Evolutionary conservation across 2,797 vertebrate species (phyloP).

Genomic region (Parotocinclus haroldoi): DNA sequence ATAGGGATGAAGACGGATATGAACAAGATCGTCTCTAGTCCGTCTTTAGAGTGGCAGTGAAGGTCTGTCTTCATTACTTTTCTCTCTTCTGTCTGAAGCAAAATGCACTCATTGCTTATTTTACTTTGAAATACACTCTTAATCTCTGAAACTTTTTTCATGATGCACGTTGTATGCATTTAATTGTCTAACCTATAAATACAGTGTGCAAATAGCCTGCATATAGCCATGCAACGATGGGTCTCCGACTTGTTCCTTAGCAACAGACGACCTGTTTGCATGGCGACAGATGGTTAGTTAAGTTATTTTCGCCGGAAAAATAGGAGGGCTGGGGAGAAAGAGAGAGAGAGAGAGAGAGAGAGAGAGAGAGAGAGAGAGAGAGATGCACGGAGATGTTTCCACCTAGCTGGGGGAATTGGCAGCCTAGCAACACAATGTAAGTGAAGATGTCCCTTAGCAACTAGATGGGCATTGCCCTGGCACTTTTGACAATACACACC

Average conservation of each 20-base stretch:
- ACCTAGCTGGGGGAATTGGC: slow-evolving; percentile 71
- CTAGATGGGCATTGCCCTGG: slow-evolving; percentile 58
- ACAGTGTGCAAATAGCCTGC: slow-evolving; percentile 21
- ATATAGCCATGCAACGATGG: slow-evolving; percentile 38
- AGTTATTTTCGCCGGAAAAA: slow-evolving; percentile 77
- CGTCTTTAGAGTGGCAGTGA: background rate
- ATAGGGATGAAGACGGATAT: background rate
- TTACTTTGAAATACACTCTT: no score
- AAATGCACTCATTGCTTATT: background rate
- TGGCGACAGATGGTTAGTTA: slow-evolving; percentile 76
- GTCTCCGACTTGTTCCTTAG: slow-evolving; percentile 73
- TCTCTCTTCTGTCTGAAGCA: background rate
- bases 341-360: slow-evolving; percentile 43
- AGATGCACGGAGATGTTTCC: slow-evolving; percentile 56
- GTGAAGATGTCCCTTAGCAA: slow-evolving; percentile 74
- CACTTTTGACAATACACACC: slow-evolving; percentile 1
- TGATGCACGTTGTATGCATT: slow-evolving; percentile 9
- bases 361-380: slow-evolving; percentile 37
- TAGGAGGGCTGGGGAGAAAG: slow-evolving; percentile 34
- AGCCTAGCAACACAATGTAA: slow-evolving; percentile 79
- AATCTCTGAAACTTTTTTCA: slow-evolving; percentile 5
- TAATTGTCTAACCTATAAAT: slow-evolving; percentile 28
- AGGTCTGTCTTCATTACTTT: background rate
- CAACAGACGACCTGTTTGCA: slow-evolving; percentile 74
- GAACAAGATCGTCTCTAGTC: background rate